Evolutionary conservation across 2,888 invertebrate species (phyloP).

Genomic region (Nemurella pictetii): DNA sequence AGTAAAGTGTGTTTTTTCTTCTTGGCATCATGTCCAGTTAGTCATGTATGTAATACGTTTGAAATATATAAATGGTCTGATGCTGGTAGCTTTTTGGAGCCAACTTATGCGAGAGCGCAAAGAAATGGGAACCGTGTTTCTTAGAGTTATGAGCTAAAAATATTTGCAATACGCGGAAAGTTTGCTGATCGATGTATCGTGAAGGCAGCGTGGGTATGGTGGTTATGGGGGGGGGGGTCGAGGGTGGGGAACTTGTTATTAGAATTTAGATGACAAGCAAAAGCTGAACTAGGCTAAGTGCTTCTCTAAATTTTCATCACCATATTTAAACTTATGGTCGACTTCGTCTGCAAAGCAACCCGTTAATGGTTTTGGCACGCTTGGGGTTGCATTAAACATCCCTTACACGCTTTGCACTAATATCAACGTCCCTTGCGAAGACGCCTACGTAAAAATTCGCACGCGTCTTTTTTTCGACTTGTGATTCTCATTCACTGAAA

Average conservation of each 20-base stretch:
- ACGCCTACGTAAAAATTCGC: too few species aligned
- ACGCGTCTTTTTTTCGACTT: too few species aligned
- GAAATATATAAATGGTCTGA: background rate
- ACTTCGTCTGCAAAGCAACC: background rate
- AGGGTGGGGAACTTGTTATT: background rate
- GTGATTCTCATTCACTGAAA: too few species aligned
- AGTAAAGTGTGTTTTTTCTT: background rate
- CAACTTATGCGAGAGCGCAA: background rate
- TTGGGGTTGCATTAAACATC: slow-evolving; percentile 3
- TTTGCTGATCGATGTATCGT: background rate
- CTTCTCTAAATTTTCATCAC: slow-evolving; percentile 6
- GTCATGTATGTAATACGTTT: background rate
- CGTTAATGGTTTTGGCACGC: slow-evolving; percentile 12
- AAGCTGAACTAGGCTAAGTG: background rate
- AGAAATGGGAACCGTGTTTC: background rate
- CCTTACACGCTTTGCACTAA: background rate
- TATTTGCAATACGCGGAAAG: background rate
- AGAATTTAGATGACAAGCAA: slow-evolving; percentile 3
- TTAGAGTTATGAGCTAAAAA: background rate
- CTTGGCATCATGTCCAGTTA: background rate
- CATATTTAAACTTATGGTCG: background rate
- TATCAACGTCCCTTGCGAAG: too few species aligned
- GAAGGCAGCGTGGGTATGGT: too few species aligned
- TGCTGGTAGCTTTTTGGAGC: background rate
- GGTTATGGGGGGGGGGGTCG: background rate